Evolutionary conservation across 2,888 invertebrate species (phyloP), one percentile per base, ranked within the genome.

Genomic region (Drepanosiphum platanoidis): DNA sequence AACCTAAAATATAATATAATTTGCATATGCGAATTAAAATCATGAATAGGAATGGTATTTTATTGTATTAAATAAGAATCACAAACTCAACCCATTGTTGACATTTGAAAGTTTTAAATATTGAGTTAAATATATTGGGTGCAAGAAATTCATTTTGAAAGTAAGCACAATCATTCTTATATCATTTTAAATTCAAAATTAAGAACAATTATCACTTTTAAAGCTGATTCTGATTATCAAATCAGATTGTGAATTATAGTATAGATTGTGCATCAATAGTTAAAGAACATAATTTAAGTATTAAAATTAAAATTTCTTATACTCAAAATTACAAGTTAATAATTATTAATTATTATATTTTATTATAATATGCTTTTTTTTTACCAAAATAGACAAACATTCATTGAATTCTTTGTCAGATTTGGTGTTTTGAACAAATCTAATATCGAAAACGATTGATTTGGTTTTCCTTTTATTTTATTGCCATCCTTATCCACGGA

Each of bases 391-490:
- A 96, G 91, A 88, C 95, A 95, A 9, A 95, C 92, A 89, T 95
- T 96, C 13, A 96, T 89, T 0, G 95, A 94, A 89, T 95, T 95
- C 87, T 92, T 93, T 86, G 96, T 91, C 86, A 96, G 90, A 89
- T 94, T 94, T 0, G 95, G 95, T 0, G 95, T 95, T 89, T 92
- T 94, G 89, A 96, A 94, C n/a, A 96, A 91, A 89, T 95, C 95
- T 15, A 91, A 87, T 0, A 94, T 91, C 13, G 86, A 71, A 72
- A 93, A 93, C 1, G 92, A 90, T 13, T 91, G 88, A 75, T 39
- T 87, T 72, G 77, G 27, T 77, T 42, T 58, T n/a, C n/a, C n/a
- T n/a, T 82, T 80, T 72, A 87, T 87, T 15, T 77, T 66, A 3
- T 61, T 80, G 27, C 71, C 36, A n/a, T 86, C 80, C 32, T 87